These are phyloP conservation scores for Phalacrocorax carbo DNA, from an alignment of 2,113 vertebrate species.

Conservation along the genomic window DNA sequence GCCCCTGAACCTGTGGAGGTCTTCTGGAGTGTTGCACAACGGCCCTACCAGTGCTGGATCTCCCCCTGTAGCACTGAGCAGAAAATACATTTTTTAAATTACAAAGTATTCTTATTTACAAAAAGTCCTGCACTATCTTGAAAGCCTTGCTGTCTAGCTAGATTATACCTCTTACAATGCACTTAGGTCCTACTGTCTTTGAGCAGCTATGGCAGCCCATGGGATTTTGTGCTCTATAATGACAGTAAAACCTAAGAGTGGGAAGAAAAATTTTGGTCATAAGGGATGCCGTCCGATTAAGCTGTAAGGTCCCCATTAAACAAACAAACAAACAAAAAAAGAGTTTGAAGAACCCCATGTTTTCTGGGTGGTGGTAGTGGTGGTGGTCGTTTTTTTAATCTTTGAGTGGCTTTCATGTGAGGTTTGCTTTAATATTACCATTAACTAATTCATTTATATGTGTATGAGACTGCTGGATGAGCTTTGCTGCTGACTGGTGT, in stretches of 20 bases:
- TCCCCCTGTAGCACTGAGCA: neutral
- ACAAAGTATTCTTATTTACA: neutral
- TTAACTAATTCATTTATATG: neutral
- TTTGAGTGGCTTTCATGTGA: neutral
- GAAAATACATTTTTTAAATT: neutral
- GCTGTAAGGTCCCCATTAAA: neutral
- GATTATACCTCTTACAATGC: neutral
- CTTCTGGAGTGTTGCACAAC: neutral
- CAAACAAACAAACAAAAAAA: neutral
- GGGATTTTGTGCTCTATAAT: neutral
- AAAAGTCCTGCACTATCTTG: neutral
- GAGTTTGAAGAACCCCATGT: neutral
- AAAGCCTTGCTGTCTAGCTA: neutral
- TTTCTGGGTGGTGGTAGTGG: accelerated
- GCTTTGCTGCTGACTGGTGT: neutral
- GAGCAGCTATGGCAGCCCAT: neutral
- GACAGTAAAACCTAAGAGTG: neutral
- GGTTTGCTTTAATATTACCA: neutral
- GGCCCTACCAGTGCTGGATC: neutral
- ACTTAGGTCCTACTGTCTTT: neutral
- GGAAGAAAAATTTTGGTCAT: neutral
- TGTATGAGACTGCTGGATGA: neutral
- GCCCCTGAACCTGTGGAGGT: neutral
- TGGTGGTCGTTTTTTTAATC: neutral
- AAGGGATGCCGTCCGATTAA: neutral